phyloP scores from a whole-genome alignment of 2,797 vertebrate genomes.

The Eulemur rubriventer region DNA sequence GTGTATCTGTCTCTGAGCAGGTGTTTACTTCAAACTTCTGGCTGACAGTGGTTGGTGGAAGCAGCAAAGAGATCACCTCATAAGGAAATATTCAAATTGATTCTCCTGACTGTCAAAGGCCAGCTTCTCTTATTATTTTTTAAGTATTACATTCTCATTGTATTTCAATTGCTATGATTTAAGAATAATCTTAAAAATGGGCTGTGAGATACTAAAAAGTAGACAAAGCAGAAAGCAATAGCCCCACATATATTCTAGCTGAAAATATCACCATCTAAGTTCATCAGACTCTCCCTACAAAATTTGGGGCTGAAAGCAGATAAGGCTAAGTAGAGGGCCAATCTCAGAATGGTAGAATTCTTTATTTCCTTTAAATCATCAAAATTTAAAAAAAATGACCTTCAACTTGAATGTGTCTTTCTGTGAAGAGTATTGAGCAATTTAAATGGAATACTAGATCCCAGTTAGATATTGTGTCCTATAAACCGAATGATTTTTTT shows the following conservation, averaged over 20 bases:
- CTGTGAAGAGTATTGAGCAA: background rate
- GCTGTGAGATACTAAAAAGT: constrained; percentile 65
- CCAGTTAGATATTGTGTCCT: background rate
- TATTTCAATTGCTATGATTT: constrained; percentile 73
- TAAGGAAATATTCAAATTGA: constrained; percentile 72
- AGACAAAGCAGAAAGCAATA: constrained; percentile 70
- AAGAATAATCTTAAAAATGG: constrained; percentile 70
- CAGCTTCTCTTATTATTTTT: constrained; percentile 79
- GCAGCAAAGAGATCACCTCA: constrained; percentile 48
- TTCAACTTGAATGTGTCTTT: constrained; percentile 63
- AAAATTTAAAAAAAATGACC: constrained; percentile 56
- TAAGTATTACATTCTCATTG: constrained; percentile 72
- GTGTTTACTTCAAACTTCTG: constrained; percentile 52
- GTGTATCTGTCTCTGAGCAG: constrained; percentile 30
- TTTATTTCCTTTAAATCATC: constrained; percentile 72
- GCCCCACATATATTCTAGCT: constrained; percentile 71
- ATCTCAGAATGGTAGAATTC: constrained; percentile 62
- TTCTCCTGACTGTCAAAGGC: constrained; percentile 79
- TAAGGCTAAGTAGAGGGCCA: constrained; percentile 30
- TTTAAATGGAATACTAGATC: background rate
- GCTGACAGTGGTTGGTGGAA: constrained; percentile 30
- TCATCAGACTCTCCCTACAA: background rate
- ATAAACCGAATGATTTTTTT: background rate
- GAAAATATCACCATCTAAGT: constrained; percentile 67
- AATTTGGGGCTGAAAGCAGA: background rate